Evolutionary conservation across 2,888 invertebrate species (phyloP).

Genomic region (Noctua comes): DNA sequence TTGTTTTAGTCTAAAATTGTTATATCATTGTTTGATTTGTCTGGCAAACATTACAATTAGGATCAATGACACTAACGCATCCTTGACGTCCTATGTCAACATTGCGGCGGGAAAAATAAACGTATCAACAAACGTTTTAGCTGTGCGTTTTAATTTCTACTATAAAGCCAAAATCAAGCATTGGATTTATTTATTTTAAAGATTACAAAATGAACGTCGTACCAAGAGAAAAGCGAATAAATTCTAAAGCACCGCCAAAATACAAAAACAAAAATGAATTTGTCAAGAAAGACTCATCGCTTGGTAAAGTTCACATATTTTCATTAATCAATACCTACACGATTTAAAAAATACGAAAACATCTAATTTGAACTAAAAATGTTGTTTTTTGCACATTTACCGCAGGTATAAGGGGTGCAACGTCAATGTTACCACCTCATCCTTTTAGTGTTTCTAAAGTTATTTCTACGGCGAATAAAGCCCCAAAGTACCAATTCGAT

Average conservation of each 20-base stretch:
- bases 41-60: neutral
- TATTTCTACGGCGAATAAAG: constrained; percentile 69
- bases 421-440: constrained; percentile 70
- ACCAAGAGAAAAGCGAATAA: constrained; percentile 74
- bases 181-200: neutral
- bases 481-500: constrained; percentile 82
- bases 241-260: constrained; percentile 68
- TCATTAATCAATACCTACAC: neutral
- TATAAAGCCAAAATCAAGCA: neutral
- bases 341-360: neutral
- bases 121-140: neutral
- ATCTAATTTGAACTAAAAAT: neutral
- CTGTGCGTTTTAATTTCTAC: neutral
- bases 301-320: constrained; percentile 70
- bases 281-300: constrained; percentile 77
- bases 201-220: constrained; percentile 83
- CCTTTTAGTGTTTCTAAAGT: constrained; percentile 67
- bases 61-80: neutral
- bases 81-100: neutral
- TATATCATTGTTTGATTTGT: neutral
- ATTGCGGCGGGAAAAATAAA: constrained; percentile 47
- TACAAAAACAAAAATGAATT: constrained; percentile 79
- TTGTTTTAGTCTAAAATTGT: neutral
- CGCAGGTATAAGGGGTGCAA: constrained; percentile 80
- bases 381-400: neutral